A percentile compares a stretch with the other conserved stretches of the same genome.
Conservation (phyloP, 2,113 vertebrate genomes). For the Oxyruncus cristatus region DNA sequence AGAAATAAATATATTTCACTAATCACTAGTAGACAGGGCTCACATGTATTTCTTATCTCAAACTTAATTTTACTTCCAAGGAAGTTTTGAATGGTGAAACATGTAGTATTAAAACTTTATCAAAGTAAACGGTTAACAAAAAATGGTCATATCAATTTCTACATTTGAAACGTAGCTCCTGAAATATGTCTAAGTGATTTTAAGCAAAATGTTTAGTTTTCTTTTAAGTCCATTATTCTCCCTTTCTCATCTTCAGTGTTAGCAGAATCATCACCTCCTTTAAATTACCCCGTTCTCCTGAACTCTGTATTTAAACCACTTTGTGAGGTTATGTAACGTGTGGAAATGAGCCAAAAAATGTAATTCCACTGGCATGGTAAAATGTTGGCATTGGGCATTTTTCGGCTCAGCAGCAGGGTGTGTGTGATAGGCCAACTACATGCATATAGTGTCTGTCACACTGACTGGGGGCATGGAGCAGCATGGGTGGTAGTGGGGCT, state of each 20-base stretch:
- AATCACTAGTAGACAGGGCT: background rate
- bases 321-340: background rate
- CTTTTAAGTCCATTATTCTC: background rate
- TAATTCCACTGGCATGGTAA: slow-evolving; percentile 9
- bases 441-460: background rate
- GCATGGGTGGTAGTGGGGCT: background rate
- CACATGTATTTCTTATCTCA: background rate
- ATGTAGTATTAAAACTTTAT: background rate
- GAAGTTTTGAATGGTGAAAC: background rate
- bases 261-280: background rate
- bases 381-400: slow-evolving; percentile 17
- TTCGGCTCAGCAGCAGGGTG: slow-evolving; percentile 1
- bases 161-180: background rate
- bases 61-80: background rate
- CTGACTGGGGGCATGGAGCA: background rate
- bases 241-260: background rate
- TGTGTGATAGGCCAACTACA: background rate
- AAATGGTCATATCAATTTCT: background rate
- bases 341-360: background rate
- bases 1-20: background rate
- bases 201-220: background rate
- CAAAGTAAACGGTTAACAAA: background rate
- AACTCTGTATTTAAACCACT: background rate
- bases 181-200: background rate
- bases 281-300: background rate